phyloP scores from a whole-genome alignment of 2,888 invertebrate genomes.

The Noctua fimbriata region DNA sequence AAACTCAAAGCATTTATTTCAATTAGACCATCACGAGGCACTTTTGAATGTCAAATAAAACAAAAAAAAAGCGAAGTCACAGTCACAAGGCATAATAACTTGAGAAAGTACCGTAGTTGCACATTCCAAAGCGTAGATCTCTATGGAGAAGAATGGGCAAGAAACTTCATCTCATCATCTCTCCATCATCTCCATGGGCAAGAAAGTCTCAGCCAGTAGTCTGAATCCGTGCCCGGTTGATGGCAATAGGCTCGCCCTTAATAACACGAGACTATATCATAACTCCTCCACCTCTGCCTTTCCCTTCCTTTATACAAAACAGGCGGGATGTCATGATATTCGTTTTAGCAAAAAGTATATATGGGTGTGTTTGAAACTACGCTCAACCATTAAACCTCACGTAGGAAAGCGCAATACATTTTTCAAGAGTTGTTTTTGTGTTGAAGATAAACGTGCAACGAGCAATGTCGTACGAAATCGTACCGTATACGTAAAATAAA shows the following conservation, averaged over 20 bases:
- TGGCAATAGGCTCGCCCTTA: background rate
- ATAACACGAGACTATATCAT: background rate
- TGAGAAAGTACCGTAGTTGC: no score
- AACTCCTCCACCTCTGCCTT: background rate
- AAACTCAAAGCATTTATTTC: no score
- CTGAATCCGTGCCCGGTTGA: background rate
- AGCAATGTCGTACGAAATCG: conserved; percentile 62
- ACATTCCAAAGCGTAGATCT: no score
- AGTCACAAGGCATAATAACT: no score
- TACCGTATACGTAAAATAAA: conserved; percentile 55
- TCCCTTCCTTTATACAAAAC: background rate
- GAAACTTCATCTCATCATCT: no score
- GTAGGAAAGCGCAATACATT: conserved; percentile 65
- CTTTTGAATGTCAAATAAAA: no score
- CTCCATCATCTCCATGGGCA: no score
- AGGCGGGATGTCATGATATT: background rate
- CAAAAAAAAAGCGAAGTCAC: no score
- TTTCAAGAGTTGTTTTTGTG: conserved; percentile 65
- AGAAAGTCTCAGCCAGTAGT: background rate
- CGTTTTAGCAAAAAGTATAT: conserved; percentile 23
- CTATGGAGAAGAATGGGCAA: no score
- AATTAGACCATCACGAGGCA: no score
- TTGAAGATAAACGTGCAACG: conserved; percentile 65
- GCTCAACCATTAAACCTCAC: conserved; percentile 60
- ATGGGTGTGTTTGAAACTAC: conserved; percentile 41